Evolutionary conservation across 1,140 invertebrate genomes (phyloP).

Genomic region (Hylaeus anthracinus): DNA sequence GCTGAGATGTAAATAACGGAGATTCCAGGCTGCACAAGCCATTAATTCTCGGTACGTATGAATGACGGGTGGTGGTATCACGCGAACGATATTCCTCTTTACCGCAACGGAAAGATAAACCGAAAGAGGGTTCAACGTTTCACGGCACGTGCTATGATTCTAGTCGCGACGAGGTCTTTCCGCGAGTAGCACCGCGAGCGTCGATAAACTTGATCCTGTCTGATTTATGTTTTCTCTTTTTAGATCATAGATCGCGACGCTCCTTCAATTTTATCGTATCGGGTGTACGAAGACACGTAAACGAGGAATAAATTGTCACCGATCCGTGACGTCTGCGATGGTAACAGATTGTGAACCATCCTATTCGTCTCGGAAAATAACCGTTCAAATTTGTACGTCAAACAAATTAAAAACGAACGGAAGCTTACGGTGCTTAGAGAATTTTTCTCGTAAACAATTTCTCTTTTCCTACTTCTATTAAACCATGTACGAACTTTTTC

Average conservation of each 20-base stretch:
- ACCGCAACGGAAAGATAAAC: conserved; percentile 69
- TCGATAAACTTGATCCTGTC: conserved; percentile 59
- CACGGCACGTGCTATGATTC: conserved; percentile 59
- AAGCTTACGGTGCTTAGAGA: too few species aligned
- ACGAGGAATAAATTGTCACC: background rate
- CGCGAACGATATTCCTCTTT: conserved; percentile 66
- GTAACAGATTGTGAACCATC: too few species aligned
- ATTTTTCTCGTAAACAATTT: background rate
- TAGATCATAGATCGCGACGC: conserved; percentile 1
- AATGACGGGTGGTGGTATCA: conserved; percentile 72
- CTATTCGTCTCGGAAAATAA: too few species aligned
- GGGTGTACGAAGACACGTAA: background rate
- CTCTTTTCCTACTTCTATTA: background rate
- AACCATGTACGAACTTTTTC: too few species aligned
- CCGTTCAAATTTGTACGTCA: too few species aligned
- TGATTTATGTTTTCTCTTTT: conserved; percentile 40
- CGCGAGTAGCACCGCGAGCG: conserved; percentile 25
- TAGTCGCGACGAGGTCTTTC: conserved; percentile 38
- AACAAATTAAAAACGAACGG: too few species aligned
- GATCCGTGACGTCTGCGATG: background rate
- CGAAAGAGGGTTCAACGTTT: conserved; percentile 71
- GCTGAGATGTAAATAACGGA: conserved; percentile 39
- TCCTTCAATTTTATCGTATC: conserved; percentile 18
- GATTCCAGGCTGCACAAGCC: conserved; percentile 48
- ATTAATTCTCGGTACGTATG: conserved; percentile 71